Percentiles rank a stretch among this genome's conserved stretches.
phyloP scores from a whole-genome alignment of 2,797 vertebrate genomes.

The Pygocentrus nattereri region DNA sequence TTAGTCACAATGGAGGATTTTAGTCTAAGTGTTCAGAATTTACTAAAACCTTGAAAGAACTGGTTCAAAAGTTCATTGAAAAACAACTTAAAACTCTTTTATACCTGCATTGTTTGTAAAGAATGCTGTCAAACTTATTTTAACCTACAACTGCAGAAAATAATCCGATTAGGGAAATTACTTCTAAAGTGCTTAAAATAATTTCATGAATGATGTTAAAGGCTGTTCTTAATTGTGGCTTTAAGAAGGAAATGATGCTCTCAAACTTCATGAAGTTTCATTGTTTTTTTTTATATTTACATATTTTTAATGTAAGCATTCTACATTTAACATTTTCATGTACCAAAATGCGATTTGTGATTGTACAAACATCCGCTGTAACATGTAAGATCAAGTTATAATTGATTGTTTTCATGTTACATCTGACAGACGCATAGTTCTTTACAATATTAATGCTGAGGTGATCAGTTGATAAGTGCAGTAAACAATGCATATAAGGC shows the following conservation, averaged over 20 bases:
- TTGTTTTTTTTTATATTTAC: not conserved
- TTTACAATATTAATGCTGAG: not conserved
- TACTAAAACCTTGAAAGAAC: too few relatives aligned
- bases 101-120: not conserved
- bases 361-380: not conserved
- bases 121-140: not conserved
- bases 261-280: not conserved
- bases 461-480: not conserved
- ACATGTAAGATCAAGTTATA: not conserved
- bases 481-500: constrained; percentile 64
- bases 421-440: not conserved
- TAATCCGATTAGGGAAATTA: not conserved
- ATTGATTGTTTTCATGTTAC: not conserved
- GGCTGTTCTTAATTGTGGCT: too few relatives aligned
- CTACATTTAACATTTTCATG: not conserved
- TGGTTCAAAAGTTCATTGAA: too few relatives aligned
- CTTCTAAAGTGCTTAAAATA: not conserved
- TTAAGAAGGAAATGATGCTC: not conserved
- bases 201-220: too few relatives aligned
- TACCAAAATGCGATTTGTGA: not conserved
- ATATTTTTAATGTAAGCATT: not conserved
- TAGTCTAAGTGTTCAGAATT: too few relatives aligned
- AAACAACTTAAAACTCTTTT: too few relatives aligned
- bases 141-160: not conserved
- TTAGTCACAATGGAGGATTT: too few relatives aligned